Conservation (phyloP, 2,797 vertebrate genomes). For the Limnodromus scolopaceus region DNA sequence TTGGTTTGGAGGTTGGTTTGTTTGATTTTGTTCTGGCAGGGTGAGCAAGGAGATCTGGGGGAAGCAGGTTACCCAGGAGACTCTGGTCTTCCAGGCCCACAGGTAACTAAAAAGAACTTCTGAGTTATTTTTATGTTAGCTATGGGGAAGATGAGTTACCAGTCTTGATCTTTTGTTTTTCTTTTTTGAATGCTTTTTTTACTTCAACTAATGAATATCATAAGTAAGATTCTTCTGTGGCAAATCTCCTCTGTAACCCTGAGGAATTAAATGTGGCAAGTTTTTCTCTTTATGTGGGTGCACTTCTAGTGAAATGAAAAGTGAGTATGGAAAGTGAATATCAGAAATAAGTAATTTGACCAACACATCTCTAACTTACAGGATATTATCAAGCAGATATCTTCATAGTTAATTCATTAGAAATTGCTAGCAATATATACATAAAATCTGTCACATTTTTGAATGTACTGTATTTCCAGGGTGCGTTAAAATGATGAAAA, state of each 20-base stretch:
- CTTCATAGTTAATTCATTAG: not conserved
- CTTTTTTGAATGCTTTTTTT: not conserved
- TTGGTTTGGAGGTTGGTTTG: not conserved
- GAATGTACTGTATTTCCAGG: not conserved
- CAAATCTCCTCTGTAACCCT: not conserved
- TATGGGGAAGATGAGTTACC: not conserved
- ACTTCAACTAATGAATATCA: not conserved
- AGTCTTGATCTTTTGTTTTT: not conserved
- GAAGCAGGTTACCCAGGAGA: slow-evolving; percentile 75
- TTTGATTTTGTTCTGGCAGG: slow-evolving; percentile 72
- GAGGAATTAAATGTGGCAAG: not conserved
- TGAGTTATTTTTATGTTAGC: not conserved
- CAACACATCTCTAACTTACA: not conserved
- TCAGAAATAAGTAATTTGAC: not conserved
- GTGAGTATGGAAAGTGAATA: not conserved
- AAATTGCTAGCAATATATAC: not conserved
- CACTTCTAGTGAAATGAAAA: not conserved
- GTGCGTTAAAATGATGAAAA: not conserved
- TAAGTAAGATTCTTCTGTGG: not conserved
- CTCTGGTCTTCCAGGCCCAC: slow-evolving; percentile 78
- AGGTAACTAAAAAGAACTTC: slow-evolving; percentile 70
- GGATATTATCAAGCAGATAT: not conserved
- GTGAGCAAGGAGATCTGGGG: slow-evolving; percentile 75
- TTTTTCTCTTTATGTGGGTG: not conserved
- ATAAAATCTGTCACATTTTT: not conserved